Percentiles rank a stretch among this genome's conserved stretches.
These are phyloP conservation scores for Drosophila aldrichi DNA, from an alignment of 2,888 invertebrate species.

Conservation along the genomic window DNA sequence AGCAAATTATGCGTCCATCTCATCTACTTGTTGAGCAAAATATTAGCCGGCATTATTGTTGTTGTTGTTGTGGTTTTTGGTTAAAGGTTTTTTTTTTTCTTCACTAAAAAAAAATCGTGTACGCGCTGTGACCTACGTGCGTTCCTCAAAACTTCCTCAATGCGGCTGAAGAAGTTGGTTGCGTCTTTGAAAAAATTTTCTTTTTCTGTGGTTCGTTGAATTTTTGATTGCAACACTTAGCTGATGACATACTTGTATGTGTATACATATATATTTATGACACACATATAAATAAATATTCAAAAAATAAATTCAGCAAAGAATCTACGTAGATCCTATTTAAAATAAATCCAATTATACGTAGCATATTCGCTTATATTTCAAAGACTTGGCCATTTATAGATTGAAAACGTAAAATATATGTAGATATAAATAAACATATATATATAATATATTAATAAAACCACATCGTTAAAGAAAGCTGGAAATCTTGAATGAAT, in stretches of 20 bases:
- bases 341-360: too few species aligned
- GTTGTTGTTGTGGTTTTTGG: conserved; percentile 20
- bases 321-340: neutral
- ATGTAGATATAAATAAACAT: neutral
- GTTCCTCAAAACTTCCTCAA: conserved; percentile 54
- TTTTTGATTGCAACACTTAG: conserved; percentile 36
- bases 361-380: neutral
- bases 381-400: neutral
- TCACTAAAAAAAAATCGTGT: conserved; percentile 46
- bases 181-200: conserved; percentile 21
- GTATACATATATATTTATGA: neutral
- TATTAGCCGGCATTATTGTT: conserved; percentile 6
- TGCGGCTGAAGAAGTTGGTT: conserved; percentile 6
- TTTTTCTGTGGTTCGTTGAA: conserved; percentile 44
- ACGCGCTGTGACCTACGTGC: conserved; percentile 70
- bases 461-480: conserved; percentile 11
- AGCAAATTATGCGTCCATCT: conserved; percentile 18
- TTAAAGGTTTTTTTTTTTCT: conserved; percentile 23
- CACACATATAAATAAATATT: neutral
- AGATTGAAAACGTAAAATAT: neutral
- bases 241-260: neutral
- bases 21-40: conserved; percentile 23
- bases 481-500: conserved; percentile 16
- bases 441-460: neutral
- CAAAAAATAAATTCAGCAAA: neutral